These are phyloP conservation scores for Lates japonicus DNA, from an alignment of 2,797 vertebrate species.

Conservation along the genomic window DNA sequence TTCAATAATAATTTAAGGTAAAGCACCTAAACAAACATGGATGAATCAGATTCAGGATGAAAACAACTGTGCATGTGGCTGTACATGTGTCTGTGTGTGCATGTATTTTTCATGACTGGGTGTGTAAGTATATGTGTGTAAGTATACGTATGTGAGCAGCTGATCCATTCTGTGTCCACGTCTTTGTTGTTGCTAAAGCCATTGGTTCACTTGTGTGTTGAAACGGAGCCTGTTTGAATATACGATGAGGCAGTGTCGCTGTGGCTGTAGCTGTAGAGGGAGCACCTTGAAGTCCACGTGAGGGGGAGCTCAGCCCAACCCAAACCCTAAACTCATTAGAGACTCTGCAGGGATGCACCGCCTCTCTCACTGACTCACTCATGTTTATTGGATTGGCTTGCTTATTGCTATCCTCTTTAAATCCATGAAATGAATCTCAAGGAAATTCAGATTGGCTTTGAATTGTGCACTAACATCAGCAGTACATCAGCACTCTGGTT, in stretches of 20 bases:
- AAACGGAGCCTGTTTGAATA: constrained; percentile 21
- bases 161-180: neutral
- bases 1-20: neutral
- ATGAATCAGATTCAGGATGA: no score
- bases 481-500: neutral
- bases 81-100: neutral
- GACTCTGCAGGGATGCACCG: constrained; percentile 37
- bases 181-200: neutral
- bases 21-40: neutral
- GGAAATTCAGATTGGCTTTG: constrained; percentile 30
- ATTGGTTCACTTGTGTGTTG: neutral
- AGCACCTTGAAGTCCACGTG: constrained; percentile 76
- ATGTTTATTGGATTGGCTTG: constrained; percentile 45
- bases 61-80: no score
- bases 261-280: constrained; percentile 16
- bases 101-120: neutral
- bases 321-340: constrained; percentile 41
- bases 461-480: constrained; percentile 2
- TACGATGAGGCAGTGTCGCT: constrained; percentile 18
- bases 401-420: constrained; percentile 35
- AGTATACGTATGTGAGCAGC: neutral
- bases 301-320: constrained; percentile 64
- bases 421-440: constrained; percentile 40
- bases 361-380: constrained; percentile 40
- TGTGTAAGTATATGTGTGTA: neutral